Conservation (phyloP, 2,888 invertebrate genomes). For the Aproaerema taeniolella region DNA sequence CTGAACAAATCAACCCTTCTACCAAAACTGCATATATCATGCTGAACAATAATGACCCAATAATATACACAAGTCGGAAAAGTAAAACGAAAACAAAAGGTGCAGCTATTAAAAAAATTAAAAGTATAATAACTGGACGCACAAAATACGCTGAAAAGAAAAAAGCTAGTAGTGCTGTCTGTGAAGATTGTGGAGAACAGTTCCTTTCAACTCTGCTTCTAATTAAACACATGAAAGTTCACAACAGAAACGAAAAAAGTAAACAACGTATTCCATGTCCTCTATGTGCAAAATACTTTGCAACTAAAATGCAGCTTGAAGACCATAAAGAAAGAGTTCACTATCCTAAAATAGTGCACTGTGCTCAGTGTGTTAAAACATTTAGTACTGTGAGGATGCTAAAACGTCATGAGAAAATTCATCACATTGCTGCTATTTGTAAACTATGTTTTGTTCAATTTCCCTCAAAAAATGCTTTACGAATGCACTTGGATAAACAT, state of each 20-base stretch:
- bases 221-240: conserved; percentile 36
- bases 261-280: conserved; percentile 32
- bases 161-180: conserved; percentile 28
- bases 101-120: conserved; percentile 38
- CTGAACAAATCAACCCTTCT: conserved; percentile 28
- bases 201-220: conserved; percentile 32
- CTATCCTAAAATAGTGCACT: conserved; percentile 45
- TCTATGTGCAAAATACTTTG: conserved; percentile 46
- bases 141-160: conserved; percentile 30
- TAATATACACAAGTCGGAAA: conserved; percentile 43
- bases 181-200: conserved; percentile 44
- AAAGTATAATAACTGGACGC: conserved; percentile 35
- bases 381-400: conserved; percentile 49
- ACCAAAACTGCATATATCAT: conserved; percentile 39
- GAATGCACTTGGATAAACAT: conserved; percentile 49
- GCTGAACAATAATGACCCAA: conserved; percentile 35
- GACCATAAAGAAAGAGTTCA: conserved; percentile 49
- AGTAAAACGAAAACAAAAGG: conserved; percentile 31
- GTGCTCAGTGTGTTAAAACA: conserved; percentile 47
- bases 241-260: conserved; percentile 26
- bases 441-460: conserved; percentile 48
- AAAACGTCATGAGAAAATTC: conserved; percentile 38
- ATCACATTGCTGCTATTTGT: conserved; percentile 46
- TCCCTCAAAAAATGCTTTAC: conserved; percentile 43
- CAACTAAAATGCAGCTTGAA: conserved; percentile 31